phyloP scores from a whole-genome alignment of 2,797 vertebrate genomes.

The Sarcoramphus papa region DNA sequence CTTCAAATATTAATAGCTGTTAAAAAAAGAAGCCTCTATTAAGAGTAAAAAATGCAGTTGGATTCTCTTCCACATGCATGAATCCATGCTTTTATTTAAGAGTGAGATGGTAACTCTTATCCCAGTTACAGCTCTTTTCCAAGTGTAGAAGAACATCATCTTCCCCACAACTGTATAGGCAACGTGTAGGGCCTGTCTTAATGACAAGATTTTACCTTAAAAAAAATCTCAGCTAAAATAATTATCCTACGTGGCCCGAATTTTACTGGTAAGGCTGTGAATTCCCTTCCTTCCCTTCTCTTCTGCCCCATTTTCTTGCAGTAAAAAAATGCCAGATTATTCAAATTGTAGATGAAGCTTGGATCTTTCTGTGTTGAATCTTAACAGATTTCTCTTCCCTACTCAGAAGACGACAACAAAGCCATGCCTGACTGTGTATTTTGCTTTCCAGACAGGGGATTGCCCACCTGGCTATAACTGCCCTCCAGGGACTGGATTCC shows the following conservation, averaged over 20 bases:
- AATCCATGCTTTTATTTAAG: not conserved
- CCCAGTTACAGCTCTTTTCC: not conserved
- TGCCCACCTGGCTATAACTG: constrained; percentile 86
- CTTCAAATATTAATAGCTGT: not conserved
- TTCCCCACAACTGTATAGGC: not conserved
- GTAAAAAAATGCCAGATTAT: not conserved
- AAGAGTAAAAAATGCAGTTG: not conserved
- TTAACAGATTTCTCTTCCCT: not conserved
- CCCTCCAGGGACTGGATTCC: constrained; percentile 82
- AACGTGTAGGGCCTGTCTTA: not conserved
- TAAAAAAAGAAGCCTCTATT: not conserved
- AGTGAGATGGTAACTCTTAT: not conserved
- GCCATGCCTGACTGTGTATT: not conserved
- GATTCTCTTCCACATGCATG: not conserved
- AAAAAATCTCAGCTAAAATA: rapidly evolving
- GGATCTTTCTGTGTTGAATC: not conserved
- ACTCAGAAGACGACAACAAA: not conserved
- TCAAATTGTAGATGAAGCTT: not conserved
- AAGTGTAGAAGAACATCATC: not conserved
- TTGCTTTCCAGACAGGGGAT: constrained; percentile 76
- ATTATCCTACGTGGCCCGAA: not conserved
- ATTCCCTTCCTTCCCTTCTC: not conserved
- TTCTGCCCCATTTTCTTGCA: not conserved
- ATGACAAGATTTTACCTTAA: not conserved
- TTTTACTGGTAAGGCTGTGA: not conserved